Base-by-base conservation (phyloP, 2,888 invertebrate genomes). In the Platypus cylindrus region DNA sequence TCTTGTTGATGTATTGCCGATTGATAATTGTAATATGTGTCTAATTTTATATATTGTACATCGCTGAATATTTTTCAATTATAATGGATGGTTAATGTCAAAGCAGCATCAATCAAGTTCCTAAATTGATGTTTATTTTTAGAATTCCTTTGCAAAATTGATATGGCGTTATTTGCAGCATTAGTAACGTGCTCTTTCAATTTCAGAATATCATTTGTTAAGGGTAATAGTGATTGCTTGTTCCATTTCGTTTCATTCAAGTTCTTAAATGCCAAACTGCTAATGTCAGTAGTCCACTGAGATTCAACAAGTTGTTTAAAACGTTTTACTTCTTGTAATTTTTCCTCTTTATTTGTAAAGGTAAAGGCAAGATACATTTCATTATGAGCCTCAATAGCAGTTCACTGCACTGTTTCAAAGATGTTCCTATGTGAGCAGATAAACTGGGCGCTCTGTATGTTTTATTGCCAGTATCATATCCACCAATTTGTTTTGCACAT, bases 31-130 rank as follows among this genome's bases (percentile, higher is more conserved):
- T n/a, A 33, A 29, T 45, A 45, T 3, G 42, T 34, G 25, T 46
- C 44, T 15, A 44, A 12, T 41, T 49, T 48, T 16, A 36, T 38
- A 25, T 48, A 48, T 28, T 50, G 49, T 8, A 48, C 45, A 39
- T 49, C 48, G 5, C 47, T n/a, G n/a, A n/a, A n/a, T n/a, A n/a
- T 39, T 33, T 48, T 49, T 20, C 50, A 27, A 36, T 49, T 49
- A 3, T 49, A 38, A 16, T 45, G 24, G 35, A 50, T 45, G 12
- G 48, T 46, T 12, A 48, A 22, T 32, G 31, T 45, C 3, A 49
- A 27, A 24, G 30, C 16, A 14, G 47, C 38, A 35, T 50, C 47
- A 8, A 43, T 37, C 17, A 49, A 24, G 18, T 41, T 43, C 36
- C 46, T 49, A 34, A 45, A 47, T 17, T 37, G 33, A 17, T 29